Conservation (phyloP, 1,140 invertebrate genomes). For the Marisa cornuarietis region DNA sequence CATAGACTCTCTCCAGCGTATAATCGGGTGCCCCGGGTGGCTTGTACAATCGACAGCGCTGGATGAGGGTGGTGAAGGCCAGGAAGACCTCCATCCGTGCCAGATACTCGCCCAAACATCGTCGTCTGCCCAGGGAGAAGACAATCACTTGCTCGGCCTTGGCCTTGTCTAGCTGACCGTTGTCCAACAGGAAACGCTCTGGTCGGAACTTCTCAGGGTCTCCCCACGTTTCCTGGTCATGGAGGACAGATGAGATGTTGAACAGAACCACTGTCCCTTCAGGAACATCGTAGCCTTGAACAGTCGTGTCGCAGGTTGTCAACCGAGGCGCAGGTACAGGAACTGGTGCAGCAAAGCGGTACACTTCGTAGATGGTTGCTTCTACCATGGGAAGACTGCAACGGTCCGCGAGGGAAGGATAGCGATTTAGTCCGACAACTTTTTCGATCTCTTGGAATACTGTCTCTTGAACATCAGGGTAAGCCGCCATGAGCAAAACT, state of each 20-base stretch:
- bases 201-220: conserved; percentile 78
- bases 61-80: no score
- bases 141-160: conserved; percentile 17
- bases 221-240: conserved; percentile 67
- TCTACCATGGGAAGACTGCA: conserved; percentile 12
- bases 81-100: no score
- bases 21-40: no score
- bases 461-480: conserved; percentile 77
- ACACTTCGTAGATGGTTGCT: conserved; percentile 46
- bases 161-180: no score
- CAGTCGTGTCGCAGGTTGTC: conserved; percentile 40
- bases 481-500: conserved; percentile 79
- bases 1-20: no score
- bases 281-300: conserved; percentile 59
- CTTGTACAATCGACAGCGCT: no score
- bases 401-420: conserved; percentile 68
- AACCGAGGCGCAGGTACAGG: conserved; percentile 39
- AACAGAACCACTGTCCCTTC: conserved; percentile 54
- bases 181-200: conserved; percentile 76
- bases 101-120: no score
- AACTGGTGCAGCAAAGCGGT: conserved; percentile 64
- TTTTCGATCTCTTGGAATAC: conserved; percentile 84
- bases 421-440: conserved; percentile 79
- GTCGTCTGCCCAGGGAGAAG: no score
- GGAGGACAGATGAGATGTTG: conserved; percentile 31